Percentiles rank a stretch among this genome's conserved stretches.
Evolutionary conservation across 2,888 invertebrate genomes (phyloP).

Genomic region (Heliconius erato): DNA sequence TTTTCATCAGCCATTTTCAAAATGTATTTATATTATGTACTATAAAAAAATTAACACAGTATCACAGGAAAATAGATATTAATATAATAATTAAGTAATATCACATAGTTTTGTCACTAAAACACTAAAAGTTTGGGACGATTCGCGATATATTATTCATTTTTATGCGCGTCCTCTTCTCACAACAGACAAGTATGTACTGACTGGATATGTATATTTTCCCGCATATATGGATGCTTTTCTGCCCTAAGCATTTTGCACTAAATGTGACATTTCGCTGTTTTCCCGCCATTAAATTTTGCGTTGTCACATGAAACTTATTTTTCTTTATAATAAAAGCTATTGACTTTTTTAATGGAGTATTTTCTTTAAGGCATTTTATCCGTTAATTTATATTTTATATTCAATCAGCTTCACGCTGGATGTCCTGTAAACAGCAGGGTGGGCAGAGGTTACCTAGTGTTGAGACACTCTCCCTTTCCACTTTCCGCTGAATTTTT

Average conservation of each 20-base stretch:
- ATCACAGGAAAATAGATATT: slow-evolving; percentile 63
- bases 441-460: no score
- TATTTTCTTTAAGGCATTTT: no score
- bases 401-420: no score
- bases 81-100: slow-evolving; percentile 54
- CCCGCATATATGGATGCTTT: slow-evolving; percentile 58
- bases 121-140: slow-evolving; percentile 37
- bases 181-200: slow-evolving; percentile 53
- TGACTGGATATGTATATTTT: slow-evolving; percentile 53
- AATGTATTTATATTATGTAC: slow-evolving; percentile 11
- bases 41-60: slow-evolving; percentile 60
- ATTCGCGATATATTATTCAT: slow-evolving; percentile 51
- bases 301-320: slow-evolving; percentile 7
- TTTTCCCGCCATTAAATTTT: slow-evolving; percentile 39
- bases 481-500: no score
- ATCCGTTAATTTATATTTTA: no score
- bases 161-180: slow-evolving; percentile 51
- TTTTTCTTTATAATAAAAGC: background rate
- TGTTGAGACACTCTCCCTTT: no score
- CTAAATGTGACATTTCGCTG: slow-evolving; percentile 37
- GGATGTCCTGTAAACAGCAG: no score
- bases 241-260: slow-evolving; percentile 48
- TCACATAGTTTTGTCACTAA: slow-evolving; percentile 56
- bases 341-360: background rate
- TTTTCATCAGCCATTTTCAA: slow-evolving; percentile 71